phyloP scores from a whole-genome alignment of 2,113 vertebrate species.

The Poecilia latipinna region DNA sequence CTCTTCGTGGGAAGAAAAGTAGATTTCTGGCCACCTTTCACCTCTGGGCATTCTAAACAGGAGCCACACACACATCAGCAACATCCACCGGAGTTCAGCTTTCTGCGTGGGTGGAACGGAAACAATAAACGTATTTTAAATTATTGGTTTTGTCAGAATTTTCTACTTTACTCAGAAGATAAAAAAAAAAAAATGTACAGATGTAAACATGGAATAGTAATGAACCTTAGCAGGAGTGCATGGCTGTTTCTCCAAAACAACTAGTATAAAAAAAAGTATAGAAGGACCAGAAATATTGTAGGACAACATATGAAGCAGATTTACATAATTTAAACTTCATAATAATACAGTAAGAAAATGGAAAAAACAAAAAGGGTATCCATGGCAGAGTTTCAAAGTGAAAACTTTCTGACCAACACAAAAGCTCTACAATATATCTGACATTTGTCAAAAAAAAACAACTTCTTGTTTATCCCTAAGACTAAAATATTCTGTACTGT shows the following conservation, averaged over 20 bases:
- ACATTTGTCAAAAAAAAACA: too few relatives aligned
- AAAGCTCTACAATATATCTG: background rate
- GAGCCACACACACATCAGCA: constrained; percentile 42
- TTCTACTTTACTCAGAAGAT: background rate
- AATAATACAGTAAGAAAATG: too few relatives aligned
- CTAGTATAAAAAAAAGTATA: background rate
- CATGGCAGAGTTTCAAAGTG: too few relatives aligned
- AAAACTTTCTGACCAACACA: background rate
- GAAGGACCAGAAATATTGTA: too few relatives aligned
- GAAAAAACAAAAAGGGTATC: too few relatives aligned
- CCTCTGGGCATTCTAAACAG: constrained; percentile 43
- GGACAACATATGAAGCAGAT: too few relatives aligned
- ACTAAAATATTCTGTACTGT: too few relatives aligned
- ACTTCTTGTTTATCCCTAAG: too few relatives aligned
- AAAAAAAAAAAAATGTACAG: too few relatives aligned
- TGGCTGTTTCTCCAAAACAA: background rate
- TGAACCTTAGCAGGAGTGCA: background rate
- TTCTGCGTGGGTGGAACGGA: constrained; percentile 13
- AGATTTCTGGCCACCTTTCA: constrained; percentile 61
- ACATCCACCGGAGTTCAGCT: background rate
- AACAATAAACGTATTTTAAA: background rate
- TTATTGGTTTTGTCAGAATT: background rate
- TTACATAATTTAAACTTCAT: too few relatives aligned
- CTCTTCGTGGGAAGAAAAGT: constrained; percentile 48
- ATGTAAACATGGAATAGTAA: background rate